phyloP scores from a whole-genome alignment of 1,140 invertebrate genomes.

The Heterodera carotae region DNA sequence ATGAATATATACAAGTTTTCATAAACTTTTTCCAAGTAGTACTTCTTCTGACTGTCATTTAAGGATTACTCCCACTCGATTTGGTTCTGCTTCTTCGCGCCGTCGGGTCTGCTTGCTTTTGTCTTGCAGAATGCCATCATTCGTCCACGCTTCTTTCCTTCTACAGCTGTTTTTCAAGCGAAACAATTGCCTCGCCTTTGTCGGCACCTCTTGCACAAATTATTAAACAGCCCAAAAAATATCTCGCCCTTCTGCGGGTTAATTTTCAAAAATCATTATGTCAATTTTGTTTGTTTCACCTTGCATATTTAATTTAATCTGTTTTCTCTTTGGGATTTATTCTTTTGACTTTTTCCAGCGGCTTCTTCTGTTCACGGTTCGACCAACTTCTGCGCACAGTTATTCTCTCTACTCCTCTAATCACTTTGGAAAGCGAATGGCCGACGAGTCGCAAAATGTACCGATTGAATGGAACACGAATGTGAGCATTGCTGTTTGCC shows the following conservation, averaged over 20 bases:
- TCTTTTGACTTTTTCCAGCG: slow-evolving; percentile 39
- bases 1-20: slow-evolving; percentile 12
- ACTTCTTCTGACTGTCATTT: slow-evolving; percentile 29
- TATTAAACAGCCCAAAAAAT: slow-evolving; percentile 14
- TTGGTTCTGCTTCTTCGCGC: slow-evolving; percentile 41
- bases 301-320: slow-evolving; percentile 3
- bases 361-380: slow-evolving; percentile 40
- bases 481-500: slow-evolving; percentile 31
- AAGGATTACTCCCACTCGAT: slow-evolving; percentile 30
- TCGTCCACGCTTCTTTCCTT: slow-evolving; percentile 38
- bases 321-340: slow-evolving; percentile 34
- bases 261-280: slow-evolving; percentile 20
- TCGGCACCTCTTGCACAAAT: slow-evolving; percentile 2
- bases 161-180: slow-evolving; percentile 34
- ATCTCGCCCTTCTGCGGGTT: slow-evolving; percentile 42
- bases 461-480: slow-evolving; percentile 28
- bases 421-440: not conserved
- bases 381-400: slow-evolving; percentile 40
- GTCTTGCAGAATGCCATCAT: slow-evolving; percentile 41
- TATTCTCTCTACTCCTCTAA: slow-evolving; percentile 38
- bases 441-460: slow-evolving; percentile 32
- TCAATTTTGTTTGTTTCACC: too few relatives aligned
- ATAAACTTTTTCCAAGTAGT: too few relatives aligned
- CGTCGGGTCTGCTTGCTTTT: slow-evolving; percentile 43
- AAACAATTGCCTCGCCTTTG: slow-evolving; percentile 34